These are phyloP conservation scores for Linyphia triangularis DNA, from an alignment of 2,888 invertebrate genomes.

Conservation along the genomic window DNA sequence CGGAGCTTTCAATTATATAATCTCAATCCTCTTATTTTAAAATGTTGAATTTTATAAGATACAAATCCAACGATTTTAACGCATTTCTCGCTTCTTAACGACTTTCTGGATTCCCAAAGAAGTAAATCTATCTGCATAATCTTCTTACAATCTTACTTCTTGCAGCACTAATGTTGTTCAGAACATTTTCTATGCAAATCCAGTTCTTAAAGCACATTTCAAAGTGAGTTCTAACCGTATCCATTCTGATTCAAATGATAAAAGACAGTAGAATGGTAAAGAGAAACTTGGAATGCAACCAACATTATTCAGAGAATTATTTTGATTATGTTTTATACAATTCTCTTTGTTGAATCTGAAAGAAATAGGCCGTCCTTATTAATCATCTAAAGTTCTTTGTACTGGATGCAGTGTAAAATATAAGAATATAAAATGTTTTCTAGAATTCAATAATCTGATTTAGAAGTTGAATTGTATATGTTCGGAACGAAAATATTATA, in stretches of 20 bases:
- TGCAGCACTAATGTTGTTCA: background rate
- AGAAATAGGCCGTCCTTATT: background rate
- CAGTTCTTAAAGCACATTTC: background rate
- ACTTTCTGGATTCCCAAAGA: background rate
- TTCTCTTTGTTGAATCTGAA: background rate
- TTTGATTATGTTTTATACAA: background rate
- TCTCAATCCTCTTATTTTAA: background rate
- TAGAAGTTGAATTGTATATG: no score
- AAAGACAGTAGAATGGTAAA: slow-evolving; percentile 10
- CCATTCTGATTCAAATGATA: background rate
- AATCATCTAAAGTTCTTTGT: background rate
- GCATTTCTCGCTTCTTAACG: slow-evolving; percentile 5
- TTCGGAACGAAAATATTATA: no score
- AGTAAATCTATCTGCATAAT: slow-evolving; percentile 20
- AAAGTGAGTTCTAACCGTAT: background rate
- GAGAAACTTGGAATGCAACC: slow-evolving; percentile 33
- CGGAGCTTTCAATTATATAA: no score
- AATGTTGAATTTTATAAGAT: no score
- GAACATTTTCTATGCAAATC: slow-evolving; percentile 36
- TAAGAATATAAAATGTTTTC: no score
- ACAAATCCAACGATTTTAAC: background rate
- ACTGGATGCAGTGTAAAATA: background rate
- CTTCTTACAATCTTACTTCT: background rate
- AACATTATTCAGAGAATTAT: slow-evolving; percentile 30
- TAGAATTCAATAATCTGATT: no score